Base-by-base conservation (phyloP, 1,140 invertebrate species). In the Oedothorax gibbosus region DNA sequence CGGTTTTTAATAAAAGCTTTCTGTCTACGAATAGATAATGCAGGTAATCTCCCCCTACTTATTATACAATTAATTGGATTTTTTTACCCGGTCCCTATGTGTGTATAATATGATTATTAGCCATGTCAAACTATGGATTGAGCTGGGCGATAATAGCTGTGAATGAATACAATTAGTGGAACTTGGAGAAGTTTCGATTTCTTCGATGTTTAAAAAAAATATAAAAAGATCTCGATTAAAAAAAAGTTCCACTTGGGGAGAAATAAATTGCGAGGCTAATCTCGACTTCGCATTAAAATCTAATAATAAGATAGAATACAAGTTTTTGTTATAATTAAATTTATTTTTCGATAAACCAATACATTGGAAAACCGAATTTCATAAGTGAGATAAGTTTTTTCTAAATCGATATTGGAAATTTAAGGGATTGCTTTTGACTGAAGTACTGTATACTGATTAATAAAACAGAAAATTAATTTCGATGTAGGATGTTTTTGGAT, bases 1-100 rank as follows among this genome's bases (percentile, higher is more conserved):
- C 81, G 81, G 81, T 84, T 84, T 84, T 84, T 84, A 84, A 84
- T 84, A 84, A 84, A 84, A 84, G 81, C 81, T 84, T 53, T 84
- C 81, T 84, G 81, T 51, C 72, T 66, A 84, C 76, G 81, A 75
- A 64, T 20, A 84, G 81, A 84, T 84, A 84, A 75, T 84, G 57
- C 65, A 75, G 68, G 81, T 84, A 84, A 84, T 84, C 81, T 84
- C 53, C 69, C 51, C 35, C 18, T 50, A 53, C 71, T 84, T 84
- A 84, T 84, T 76, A 84, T 84, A 75, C 81, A 66, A 84, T 84
- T 84, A 84, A 84, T 84, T 84, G 81, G 81, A 73, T 76, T 84
- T 84, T 78, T 84, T 84, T 76, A 49, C 49, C 66, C 50, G 8
- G 18, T 60, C n/a, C 69, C 60, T 73, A 18, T 84, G 53, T 84